Conservation (phyloP, 2,797 vertebrate genomes). For the Australoheros facetus region DNA sequence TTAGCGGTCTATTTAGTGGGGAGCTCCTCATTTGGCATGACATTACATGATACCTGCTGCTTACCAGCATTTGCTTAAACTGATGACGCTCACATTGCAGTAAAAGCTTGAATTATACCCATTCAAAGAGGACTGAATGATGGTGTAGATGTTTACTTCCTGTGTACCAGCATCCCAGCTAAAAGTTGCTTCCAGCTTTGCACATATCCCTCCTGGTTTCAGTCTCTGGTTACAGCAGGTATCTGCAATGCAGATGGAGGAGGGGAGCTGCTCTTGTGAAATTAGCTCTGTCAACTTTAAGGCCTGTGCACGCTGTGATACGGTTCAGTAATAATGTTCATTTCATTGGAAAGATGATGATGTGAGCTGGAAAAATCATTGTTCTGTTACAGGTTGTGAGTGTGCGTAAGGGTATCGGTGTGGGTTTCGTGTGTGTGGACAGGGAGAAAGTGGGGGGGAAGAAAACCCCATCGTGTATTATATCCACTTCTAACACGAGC, state of each 20-base stretch:
- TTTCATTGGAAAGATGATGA: slow-evolving; percentile 26
- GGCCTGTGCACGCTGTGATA: neutral
- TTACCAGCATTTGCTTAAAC: neutral
- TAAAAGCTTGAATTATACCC: neutral
- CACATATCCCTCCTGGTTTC: slow-evolving; percentile 26
- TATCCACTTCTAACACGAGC: slow-evolving; percentile 32
- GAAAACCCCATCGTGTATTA: slow-evolving; percentile 2
- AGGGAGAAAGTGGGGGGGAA: neutral
- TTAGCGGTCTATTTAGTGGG: neutral
- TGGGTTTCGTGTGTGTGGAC: neutral
- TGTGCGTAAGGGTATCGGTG: slow-evolving; percentile 1
- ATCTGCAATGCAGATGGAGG: slow-evolving; percentile 75
- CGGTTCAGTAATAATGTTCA: slow-evolving; percentile 7
- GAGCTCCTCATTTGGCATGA: neutral
- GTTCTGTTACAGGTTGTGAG: slow-evolving; percentile 13
- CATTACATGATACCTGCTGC: neutral
- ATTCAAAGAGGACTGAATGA: neutral
- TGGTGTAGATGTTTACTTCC: slow-evolving; percentile 17
- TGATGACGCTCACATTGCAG: neutral
- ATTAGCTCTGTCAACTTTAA: slow-evolving; percentile 19
- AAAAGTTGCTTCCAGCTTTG: slow-evolving; percentile 22
- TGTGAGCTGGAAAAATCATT: slow-evolving; percentile 4
- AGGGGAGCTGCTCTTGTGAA: slow-evolving; percentile 36
- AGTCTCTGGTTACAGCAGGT: slow-evolving; percentile 70
- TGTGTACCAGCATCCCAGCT: slow-evolving; percentile 22